Evolutionary conservation across 2,113 vertebrate species (phyloP).

Genomic region (Gopherus evgoodei): DNA sequence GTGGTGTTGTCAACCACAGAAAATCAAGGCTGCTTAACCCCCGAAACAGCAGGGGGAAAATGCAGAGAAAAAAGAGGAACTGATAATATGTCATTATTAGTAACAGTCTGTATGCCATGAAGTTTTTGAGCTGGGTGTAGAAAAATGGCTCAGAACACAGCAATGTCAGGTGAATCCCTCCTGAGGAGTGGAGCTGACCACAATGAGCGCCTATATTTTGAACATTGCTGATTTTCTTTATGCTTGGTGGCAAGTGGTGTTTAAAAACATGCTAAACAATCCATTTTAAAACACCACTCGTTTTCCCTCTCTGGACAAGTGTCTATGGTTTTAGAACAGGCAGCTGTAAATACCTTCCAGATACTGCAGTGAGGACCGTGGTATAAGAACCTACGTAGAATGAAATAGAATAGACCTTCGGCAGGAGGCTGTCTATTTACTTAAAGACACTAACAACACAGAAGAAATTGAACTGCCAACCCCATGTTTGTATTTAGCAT

Average conservation of each 20-base stretch:
- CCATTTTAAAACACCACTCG: fast-evolving
- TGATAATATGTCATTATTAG: slow-evolving; percentile 31
- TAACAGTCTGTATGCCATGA: neutral
- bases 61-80: neutral
- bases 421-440: neutral
- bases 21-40: slow-evolving; percentile 64
- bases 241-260: neutral
- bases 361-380: neutral
- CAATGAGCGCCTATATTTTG: neutral
- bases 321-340: neutral
- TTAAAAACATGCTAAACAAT: neutral
- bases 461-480: neutral
- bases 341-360: fast-evolving
- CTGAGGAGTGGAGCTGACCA: neutral
- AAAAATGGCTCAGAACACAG: neutral
- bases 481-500: neutral
- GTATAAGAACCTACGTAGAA: neutral
- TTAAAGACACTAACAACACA: neutral
- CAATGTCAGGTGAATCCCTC: neutral
- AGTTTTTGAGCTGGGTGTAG: neutral
- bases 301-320: fast-evolving
- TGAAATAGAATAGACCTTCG: neutral
- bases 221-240: neutral
- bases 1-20: slow-evolving; percentile 73
- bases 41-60: slow-evolving; percentile 51